Evolutionary conservation across 2,888 invertebrate species (phyloP), one percentile per base, ranked within the genome.

Genomic region (Platycheirus rosarum): DNA sequence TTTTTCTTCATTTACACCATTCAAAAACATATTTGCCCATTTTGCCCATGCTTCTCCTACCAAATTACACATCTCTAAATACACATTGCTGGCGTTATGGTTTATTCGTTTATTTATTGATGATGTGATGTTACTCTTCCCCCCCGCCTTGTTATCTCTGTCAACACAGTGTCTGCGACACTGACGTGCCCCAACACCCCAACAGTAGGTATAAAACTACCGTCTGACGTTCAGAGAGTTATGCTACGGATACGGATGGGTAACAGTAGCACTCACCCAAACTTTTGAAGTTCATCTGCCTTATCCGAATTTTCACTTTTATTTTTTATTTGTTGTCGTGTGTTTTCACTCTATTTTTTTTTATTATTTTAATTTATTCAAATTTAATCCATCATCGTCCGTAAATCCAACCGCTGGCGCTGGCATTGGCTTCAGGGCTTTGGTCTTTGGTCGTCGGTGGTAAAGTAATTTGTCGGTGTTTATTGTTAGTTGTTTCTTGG

Each of bases 221-320:
- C 76, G 53, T 35, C 76, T 65, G 60, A 70, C 60, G 51, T 40
- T 53, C 70, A 70, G 46, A 18, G 60, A 6, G 29, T 6, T 46
- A 51, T 37, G 37, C 57, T 48, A 69, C 62, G 9, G 20, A 13
- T 37, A 37, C 23, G 23, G 29, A 53, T 63, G 55, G 75, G 63
- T 37, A 74, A 60, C 46, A 69, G 57, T 62, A n/a, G n/a, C n/a
- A n/a, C n/a, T n/a, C n/a, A n/a, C n/a, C n/a, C 63, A 68, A 26
- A 42, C 23, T 42, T 71, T 70, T 73, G 66, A 66, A 82, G 66
- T 69, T 77, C 63, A 82, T 73, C 66, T 77, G 82, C 76, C 68
- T 68, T 23, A 77, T 55, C 77, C 77, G 57, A 82, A 82, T 82
- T 82, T 82, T 82, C 82, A 82, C 82, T 82, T 82, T 79, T 32